Percentiles rank a stretch among this genome's conserved stretches.
These are phyloP conservation scores for Drosophila formosana DNA, from an alignment of 2,888 invertebrate species.

Conservation along the genomic window DNA sequence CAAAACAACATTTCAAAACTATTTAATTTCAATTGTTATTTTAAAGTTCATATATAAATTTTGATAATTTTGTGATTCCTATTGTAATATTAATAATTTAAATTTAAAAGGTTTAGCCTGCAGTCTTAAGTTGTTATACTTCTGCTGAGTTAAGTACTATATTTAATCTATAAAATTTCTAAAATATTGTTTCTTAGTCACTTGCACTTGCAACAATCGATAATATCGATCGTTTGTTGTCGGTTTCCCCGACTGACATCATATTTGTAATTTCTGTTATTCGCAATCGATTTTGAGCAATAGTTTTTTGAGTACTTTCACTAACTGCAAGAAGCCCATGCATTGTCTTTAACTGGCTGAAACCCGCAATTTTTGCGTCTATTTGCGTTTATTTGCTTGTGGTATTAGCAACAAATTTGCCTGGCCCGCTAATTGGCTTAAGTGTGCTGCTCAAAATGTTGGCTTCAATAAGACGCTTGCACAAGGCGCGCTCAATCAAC, in stretches of 20 bases:
- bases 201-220: not conserved
- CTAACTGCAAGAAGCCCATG: slow-evolving; percentile 67
- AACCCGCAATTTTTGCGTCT: slow-evolving; percentile 30
- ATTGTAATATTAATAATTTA: too few species aligned
- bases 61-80: too few species aligned
- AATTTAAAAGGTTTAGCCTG: too few species aligned
- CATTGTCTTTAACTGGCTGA: slow-evolving; percentile 59
- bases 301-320: slow-evolving; percentile 51
- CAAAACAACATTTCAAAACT: too few species aligned
- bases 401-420: slow-evolving; percentile 64
- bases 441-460: slow-evolving; percentile 52
- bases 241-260: slow-evolving; percentile 20
- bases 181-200: not conserved
- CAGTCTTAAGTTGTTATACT: too few species aligned
- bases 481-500: slow-evolving; percentile 64
- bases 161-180: not conserved
- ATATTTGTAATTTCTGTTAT: slow-evolving; percentile 4
- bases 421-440: slow-evolving; percentile 70
- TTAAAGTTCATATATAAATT: too few species aligned
- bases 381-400: slow-evolving; percentile 59
- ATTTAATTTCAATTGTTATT: not conserved
- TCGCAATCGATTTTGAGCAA: slow-evolving; percentile 27
- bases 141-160: too few species aligned
- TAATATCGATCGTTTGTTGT: not conserved
- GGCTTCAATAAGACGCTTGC: slow-evolving; percentile 61